Base-by-base conservation (phyloP, 1,140 invertebrate genomes). In the Drosophila subobscura region DNA sequence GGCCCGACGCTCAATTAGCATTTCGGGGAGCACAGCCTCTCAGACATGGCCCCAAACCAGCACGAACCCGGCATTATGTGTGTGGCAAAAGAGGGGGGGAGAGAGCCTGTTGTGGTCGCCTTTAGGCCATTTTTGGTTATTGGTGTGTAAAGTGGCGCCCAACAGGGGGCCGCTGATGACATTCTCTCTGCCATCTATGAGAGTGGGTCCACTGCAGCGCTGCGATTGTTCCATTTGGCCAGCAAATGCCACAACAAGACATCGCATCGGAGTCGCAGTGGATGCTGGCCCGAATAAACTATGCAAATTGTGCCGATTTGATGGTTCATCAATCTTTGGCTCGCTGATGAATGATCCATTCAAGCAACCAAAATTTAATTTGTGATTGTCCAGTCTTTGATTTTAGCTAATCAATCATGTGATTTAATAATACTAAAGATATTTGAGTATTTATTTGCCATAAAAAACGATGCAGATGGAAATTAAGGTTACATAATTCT, bases 1-100 rank as follows among this genome's bases (percentile, higher is more conserved):
- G 16, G 63, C 61, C 54, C 61, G 63, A 33, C 56, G 50, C 40
- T 86, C 68, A 77, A 85, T 81, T 85, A 85, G 81, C 80, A 86
- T 80, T 85, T 86, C 40, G 42, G 41, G 50, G 45, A 44, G 54
- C 42, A 37, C 57, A 49, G 58, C 49, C 74, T 40, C 41, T 46
- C 66, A 72, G 47, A 76, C 72, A 72, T 85, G 42, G 59, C 63
- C 59, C 54, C 51, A 53, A 80, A 79, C 66, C 72, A 77, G 72
- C 77, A 77, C 59, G 76, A 77, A 72, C 42, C 54, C 58, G 67
- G 70, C 61, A 80, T 79, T 68, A 65, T 29, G 42, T 56, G 42
- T 56, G 41, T 40, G 47, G 25, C 53, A n/a, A 55, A 25, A 55
- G 0, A 41, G 33, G 52, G 29, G 53, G 41, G 20, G 41, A 55